Percentiles rank a stretch among this genome's conserved stretches.
These are phyloP conservation scores for Pangasius larnaudii DNA, from an alignment of 2,797 vertebrate species.

Conservation along the genomic window DNA sequence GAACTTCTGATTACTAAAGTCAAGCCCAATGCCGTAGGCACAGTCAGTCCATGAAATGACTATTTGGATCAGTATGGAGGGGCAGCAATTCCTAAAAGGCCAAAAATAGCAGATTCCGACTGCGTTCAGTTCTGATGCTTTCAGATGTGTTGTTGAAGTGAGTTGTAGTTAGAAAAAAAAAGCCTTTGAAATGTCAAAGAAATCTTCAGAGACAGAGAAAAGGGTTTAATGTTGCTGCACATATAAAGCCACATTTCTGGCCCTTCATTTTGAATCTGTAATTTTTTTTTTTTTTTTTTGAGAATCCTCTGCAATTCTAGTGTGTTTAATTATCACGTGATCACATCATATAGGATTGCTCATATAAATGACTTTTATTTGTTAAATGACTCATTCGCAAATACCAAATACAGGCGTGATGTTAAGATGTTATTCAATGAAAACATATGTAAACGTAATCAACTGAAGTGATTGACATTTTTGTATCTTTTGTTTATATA, in stretches of 20 bases:
- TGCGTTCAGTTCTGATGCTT: conserved; percentile 71
- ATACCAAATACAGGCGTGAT: background rate
- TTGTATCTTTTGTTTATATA: background rate
- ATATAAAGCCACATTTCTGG: conserved; percentile 51
- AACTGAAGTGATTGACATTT: background rate
- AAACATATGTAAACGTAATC: background rate
- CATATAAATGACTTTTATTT: background rate
- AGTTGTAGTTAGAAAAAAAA: conserved; percentile 65
- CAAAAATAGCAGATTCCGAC: conserved; percentile 76
- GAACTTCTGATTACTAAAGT: conserved; percentile 23
- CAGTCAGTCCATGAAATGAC: conserved; percentile 63
- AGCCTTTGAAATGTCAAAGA: conserved; percentile 74
- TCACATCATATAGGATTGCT: background rate
- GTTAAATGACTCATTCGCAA: background rate
- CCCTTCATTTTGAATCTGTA: background rate
- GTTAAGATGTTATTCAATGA: background rate
- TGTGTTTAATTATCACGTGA: background rate
- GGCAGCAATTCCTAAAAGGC: conserved; percentile 70
- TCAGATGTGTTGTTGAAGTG: conserved; percentile 60
- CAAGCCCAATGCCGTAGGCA: conserved; percentile 34
- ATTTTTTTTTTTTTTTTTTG: background rate
- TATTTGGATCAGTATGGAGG: conserved; percentile 65
- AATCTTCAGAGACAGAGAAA: conserved; percentile 67
- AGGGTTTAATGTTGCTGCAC: conserved; percentile 65
- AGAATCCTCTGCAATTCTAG: background rate